phyloP scores from a whole-genome alignment of 2,888 invertebrate genomes.

The Drosophila algonquin region DNA sequence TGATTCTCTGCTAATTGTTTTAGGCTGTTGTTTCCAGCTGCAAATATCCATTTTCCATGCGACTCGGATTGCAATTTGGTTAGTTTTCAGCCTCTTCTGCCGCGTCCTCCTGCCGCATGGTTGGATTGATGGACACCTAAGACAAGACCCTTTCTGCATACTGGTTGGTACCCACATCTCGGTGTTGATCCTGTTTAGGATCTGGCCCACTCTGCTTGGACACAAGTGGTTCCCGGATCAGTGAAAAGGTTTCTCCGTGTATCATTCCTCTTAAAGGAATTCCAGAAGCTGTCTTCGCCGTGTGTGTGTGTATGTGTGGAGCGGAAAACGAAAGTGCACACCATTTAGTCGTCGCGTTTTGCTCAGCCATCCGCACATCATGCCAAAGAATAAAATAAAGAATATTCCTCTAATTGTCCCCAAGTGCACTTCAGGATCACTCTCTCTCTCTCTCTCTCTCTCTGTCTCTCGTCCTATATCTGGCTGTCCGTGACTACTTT shows the following conservation, averaged over 20 bases:
- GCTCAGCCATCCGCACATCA: slow-evolving; percentile 22
- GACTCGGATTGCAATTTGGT: background rate
- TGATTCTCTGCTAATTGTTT: background rate
- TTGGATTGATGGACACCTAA: too few species aligned
- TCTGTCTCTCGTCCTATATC: background rate
- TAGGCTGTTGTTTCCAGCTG: background rate
- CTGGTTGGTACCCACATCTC: too few species aligned
- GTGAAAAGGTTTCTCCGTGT: too few species aligned
- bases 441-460: background rate
- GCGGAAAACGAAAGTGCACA: slow-evolving; percentile 61
- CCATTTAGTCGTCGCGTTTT: slow-evolving; percentile 54
- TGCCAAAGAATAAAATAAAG: slow-evolving; percentile 31
- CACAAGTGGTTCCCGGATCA: too few species aligned
- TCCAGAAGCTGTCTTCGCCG: background rate
- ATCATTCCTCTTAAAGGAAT: background rate
- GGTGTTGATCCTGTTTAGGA: too few species aligned
- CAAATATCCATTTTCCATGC: background rate
- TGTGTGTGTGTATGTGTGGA: background rate
- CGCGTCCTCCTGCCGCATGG: background rate
- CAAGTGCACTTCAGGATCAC: slow-evolving; percentile 57
- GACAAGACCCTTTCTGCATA: too few species aligned
- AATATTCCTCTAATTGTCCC: slow-evolving; percentile 69
- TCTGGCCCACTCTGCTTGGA: too few species aligned
- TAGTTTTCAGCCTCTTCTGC: background rate
- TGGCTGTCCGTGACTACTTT: background rate